A percentile compares a stretch with the other conserved stretches of the same genome.
These are phyloP conservation scores for Parapsyche elsis DNA, from an alignment of 1,140 invertebrate species.

Conservation along the genomic window DNA sequence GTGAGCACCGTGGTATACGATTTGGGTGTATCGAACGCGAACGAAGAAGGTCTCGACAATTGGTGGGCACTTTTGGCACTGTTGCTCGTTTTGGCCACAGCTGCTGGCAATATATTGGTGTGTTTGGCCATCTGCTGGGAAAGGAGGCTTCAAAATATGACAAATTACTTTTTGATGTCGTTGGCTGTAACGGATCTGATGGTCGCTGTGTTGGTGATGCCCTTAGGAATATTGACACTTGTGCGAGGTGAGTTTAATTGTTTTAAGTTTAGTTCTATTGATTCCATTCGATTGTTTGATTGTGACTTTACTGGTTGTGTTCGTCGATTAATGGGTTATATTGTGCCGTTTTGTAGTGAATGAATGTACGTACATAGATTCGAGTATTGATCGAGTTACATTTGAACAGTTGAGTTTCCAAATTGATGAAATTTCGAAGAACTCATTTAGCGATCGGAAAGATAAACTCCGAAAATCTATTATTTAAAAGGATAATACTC, in stretches of 20 bases:
- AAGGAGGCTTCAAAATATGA: slow-evolving; percentile 90
- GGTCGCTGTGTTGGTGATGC: slow-evolving; percentile 93
- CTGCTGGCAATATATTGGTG: slow-evolving; percentile 93
- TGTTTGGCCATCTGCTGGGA: slow-evolving; percentile 92
- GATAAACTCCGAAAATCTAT: too few species aligned
- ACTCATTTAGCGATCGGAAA: too few species aligned
- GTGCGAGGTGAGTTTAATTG: slow-evolving; percentile 73
- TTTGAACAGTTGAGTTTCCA: too few species aligned
- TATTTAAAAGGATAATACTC: too few species aligned
- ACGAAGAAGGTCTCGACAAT: slow-evolving; percentile 67
- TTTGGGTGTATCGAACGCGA: neutral
- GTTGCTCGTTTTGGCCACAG: slow-evolving; percentile 86
- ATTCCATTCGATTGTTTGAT: too few species aligned
- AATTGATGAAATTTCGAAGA: too few species aligned
- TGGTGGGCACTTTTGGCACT: slow-evolving; percentile 82
- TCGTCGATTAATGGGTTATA: too few species aligned
- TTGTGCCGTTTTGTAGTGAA: too few species aligned
- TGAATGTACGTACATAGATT: too few species aligned
- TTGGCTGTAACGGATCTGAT: slow-evolving; percentile 95
- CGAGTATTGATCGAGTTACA: too few species aligned
- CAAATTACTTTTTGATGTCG: slow-evolving; percentile 97
- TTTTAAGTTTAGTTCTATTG: slow-evolving; percentile 9
- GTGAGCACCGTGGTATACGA: neutral
- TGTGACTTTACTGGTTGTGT: too few species aligned
- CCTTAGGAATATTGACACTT: slow-evolving; percentile 83